Evolutionary conservation across 92 coral and sea anemone species (phyloP), one percentile per base, ranked within the genome.

Genomic region (Pocillopora grandis): DNA sequence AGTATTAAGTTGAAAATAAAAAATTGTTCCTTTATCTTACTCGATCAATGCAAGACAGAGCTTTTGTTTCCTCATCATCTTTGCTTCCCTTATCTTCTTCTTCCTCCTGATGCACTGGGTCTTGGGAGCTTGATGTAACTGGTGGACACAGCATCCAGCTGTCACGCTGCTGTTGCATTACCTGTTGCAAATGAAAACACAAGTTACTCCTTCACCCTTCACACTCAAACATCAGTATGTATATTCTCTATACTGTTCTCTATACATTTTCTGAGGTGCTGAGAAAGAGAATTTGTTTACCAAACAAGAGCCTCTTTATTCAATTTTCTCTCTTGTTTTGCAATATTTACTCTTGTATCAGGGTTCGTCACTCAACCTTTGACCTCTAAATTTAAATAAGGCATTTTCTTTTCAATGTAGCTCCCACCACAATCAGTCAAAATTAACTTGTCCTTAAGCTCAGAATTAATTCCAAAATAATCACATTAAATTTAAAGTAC

Each of bases 111-210:
- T 66, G 86, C 68, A 52, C 81, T 13, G 67, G 58, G 10, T 89
- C 84, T 21, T 85, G 66, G 5, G 58, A 8, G 79, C 88, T 82
- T 72, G 75, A 79, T 13, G 94, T 80, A 20, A 95, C 86, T 62
- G 94, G 88, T 10, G 99, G 99, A 60, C 89, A 91, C 90, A 96
- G 80, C 99, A 96, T 96, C 99, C 99, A 96, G 86, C 96, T 86
- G 31, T 96, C 97, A 33, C 98, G 95, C 96, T 96, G 70, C 56
- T 70, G 60, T n/a, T 68, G 52, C 62, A 12, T 42, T 42, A 42
- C 16, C 62, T 59, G 12, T 16, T 59, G 18, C 12, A 48, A 31
- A 31, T 49, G 37, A 68, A 6, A 36, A 42, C 1, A 42, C 52
- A 42, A 1, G 52, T 42, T 3, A 42, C 52, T 42, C 52, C 52